Percentiles rank a stretch among this genome's conserved stretches.
Evolutionary conservation across 1,140 invertebrate species (phyloP).

Genomic region (Helicoverpa zea): DNA sequence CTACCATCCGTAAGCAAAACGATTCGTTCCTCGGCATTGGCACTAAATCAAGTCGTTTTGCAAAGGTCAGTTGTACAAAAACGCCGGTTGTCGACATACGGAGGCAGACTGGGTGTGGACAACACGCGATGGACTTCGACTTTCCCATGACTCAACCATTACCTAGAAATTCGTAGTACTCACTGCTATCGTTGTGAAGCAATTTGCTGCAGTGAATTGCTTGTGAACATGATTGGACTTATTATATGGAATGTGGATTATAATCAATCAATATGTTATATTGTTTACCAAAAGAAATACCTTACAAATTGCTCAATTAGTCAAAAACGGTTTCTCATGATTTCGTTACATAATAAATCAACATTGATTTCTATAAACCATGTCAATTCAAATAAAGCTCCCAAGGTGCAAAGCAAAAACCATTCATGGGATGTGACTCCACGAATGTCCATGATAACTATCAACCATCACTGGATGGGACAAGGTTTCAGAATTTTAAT

Average conservation of each 20-base stretch:
- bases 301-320: too few species aligned
- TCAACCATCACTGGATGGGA: background rate
- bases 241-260: too few species aligned
- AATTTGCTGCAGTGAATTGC: constrained; percentile 1
- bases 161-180: constrained; percentile 28
- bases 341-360: too few species aligned
- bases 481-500: constrained; percentile 21
- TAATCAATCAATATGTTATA: too few species aligned
- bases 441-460: background rate
- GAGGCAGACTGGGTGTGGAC: constrained; percentile 13
- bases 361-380: too few species aligned
- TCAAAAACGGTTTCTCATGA: too few species aligned
- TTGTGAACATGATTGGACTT: background rate
- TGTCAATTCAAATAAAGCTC: too few species aligned
- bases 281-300: too few species aligned
- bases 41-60: constrained; percentile 17
- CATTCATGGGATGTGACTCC: background rate
- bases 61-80: constrained; percentile 23
- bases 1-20: too few species aligned
- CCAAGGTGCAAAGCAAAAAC: background rate
- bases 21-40: background rate
- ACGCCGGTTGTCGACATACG: constrained; percentile 3
- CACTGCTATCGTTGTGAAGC: background rate
- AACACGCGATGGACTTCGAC: constrained; percentile 27
- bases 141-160: constrained; percentile 45